A percentile compares a stretch with the other conserved stretches of the same genome.
Evolutionary conservation across 2,888 invertebrate species (phyloP).

Genomic region (Hypomecis punctinalis): DNA sequence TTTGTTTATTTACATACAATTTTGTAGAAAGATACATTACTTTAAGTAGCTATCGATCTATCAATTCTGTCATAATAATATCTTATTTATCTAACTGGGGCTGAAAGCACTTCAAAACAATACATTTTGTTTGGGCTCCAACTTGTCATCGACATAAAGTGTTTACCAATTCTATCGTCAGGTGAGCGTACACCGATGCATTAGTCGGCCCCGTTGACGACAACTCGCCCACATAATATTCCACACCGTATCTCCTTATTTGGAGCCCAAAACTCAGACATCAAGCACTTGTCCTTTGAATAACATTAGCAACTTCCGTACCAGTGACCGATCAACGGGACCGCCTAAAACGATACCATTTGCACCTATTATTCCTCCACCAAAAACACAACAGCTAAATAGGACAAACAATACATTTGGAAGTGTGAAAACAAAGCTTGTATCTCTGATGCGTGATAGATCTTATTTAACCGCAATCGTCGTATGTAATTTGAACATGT

Average conservation of each 20-base stretch:
- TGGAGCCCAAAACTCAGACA: constrained; percentile 53
- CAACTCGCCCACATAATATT: constrained; percentile 65
- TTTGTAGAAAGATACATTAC: neutral
- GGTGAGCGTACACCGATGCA: constrained; percentile 54
- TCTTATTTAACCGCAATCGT: constrained; percentile 33
- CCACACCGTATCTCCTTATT: constrained; percentile 60
- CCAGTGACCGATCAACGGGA: constrained; percentile 65
- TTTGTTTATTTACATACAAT: no score
- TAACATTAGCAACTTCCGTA: constrained; percentile 69
- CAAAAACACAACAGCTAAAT: constrained; percentile 23
- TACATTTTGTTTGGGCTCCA: constrained; percentile 13
- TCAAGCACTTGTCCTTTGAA: constrained; percentile 61
- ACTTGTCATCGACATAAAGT: constrained; percentile 27
- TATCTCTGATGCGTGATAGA: constrained; percentile 20
- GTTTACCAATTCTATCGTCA: constrained; percentile 39
- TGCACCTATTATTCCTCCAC: constrained; percentile 43
- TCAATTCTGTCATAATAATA: neutral
- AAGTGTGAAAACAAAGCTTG: constrained; percentile 27
- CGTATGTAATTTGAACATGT: constrained; percentile 38
- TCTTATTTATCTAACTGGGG: neutral
- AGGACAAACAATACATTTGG: constrained; percentile 13
- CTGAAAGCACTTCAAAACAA: neutral
- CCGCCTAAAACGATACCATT: constrained; percentile 53
- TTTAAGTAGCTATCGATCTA: neutral
- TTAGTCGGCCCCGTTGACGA: constrained; percentile 61